Conservation (phyloP, 2,888 invertebrate species). For the Leucophenga montana region DNA sequence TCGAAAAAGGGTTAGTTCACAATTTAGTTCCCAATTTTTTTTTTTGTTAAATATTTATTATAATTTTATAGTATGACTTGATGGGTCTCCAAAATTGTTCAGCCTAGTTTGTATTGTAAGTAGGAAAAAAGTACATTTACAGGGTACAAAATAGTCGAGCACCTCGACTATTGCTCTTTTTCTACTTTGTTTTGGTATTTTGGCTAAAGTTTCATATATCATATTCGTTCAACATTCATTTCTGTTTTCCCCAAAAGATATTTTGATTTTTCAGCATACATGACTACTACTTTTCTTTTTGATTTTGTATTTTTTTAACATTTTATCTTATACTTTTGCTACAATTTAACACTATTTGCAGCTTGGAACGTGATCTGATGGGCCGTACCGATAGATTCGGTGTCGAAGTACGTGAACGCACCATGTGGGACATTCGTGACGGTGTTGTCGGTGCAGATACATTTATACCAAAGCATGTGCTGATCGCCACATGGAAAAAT, state of each 20-base stretch:
- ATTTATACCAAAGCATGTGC: conserved; percentile 91
- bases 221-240: conserved; percentile 8
- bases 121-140: too few relatives aligned
- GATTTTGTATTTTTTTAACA: conserved; percentile 25
- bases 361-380: conserved; percentile 81
- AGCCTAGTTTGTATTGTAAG: too few relatives aligned
- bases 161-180: too few relatives aligned
- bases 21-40: too few relatives aligned
- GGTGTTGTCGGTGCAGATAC: conserved; percentile 93
- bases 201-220: conserved; percentile 24
- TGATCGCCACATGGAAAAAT: conserved; percentile 96
- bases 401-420: conserved; percentile 87
- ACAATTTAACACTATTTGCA: conserved; percentile 46
- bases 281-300: neutral
- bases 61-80: too few relatives aligned
- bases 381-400: conserved; percentile 86
- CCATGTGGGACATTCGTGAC: conserved; percentile 90
- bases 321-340: conserved; percentile 18
- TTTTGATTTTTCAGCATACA: conserved; percentile 18
- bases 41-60: too few relatives aligned
- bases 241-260: too few relatives aligned
- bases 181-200: neutral
- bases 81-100: too few relatives aligned
- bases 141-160: too few relatives aligned
- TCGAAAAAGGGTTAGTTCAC: too few relatives aligned